A percentile compares a stretch with the other conserved stretches of the same genome.
phyloP scores from a whole-genome alignment of 2,113 vertebrate genomes.

The Blennius ocellaris region DNA sequence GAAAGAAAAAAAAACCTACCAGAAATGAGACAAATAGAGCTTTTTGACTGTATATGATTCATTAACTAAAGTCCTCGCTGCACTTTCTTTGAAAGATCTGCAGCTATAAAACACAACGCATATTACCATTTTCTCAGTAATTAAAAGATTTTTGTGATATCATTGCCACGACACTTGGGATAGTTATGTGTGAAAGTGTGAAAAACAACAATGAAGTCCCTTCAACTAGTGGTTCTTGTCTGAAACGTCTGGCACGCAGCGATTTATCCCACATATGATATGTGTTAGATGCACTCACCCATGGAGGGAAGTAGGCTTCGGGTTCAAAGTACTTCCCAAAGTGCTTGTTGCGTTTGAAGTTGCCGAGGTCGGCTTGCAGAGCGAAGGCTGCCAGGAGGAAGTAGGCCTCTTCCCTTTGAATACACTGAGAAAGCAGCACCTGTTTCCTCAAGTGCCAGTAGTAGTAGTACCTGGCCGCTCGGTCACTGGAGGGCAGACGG shows the following conservation, averaged over 20 bases:
- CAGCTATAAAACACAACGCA: too few relatives aligned
- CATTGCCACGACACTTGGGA: too few relatives aligned
- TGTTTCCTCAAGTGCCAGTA: conserved; percentile 99
- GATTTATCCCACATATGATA: background rate
- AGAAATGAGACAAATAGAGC: too few relatives aligned
- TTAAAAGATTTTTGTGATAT: too few relatives aligned
- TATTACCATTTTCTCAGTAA: too few relatives aligned
- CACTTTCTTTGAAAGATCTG: too few relatives aligned
- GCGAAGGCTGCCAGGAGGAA: conserved; percentile 98
- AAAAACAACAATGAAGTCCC: background rate
- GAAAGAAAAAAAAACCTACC: too few relatives aligned
- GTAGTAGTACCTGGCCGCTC: conserved; percentile 94
- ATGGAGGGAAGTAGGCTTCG: conserved; percentile 95
- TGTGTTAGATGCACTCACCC: conserved; percentile 85
- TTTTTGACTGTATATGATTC: too few relatives aligned
- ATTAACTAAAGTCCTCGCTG: too few relatives aligned
- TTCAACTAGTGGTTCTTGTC: conserved; percentile 2
- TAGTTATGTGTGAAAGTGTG: background rate
- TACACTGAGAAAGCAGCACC: conserved; percentile 94
- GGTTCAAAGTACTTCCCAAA: conserved; percentile 97
- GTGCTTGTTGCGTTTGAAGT: conserved; percentile 98
- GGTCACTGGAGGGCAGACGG: conserved; percentile 84
- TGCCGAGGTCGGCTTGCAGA: conserved; percentile 95
- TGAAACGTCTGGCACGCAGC: background rate
- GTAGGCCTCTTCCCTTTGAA: conserved; percentile 94